Conservation (phyloP, 1,140 invertebrate genomes). For the Arion vulgaris region DNA sequence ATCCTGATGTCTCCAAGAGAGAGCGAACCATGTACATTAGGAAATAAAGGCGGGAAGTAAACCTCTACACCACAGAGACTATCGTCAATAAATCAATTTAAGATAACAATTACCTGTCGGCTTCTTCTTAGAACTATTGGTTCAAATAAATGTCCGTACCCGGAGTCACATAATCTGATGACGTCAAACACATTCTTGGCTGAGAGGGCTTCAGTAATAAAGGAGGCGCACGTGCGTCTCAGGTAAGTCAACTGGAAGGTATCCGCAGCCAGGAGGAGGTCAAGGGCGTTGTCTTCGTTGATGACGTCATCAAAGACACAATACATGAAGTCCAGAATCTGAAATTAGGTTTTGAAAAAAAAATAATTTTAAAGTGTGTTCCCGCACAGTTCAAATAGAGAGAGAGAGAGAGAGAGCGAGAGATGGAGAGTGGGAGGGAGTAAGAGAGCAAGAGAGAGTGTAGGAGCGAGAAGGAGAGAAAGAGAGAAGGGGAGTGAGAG, state of each 20-base stretch:
- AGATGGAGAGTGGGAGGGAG: no score
- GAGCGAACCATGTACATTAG: no score
- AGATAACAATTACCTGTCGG: slow-evolving; percentile 28
- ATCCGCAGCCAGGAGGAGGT: slow-evolving; percentile 32
- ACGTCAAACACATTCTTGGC: slow-evolving; percentile 31
- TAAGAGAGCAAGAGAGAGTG: no score
- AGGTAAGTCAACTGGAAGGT: slow-evolving; percentile 26
- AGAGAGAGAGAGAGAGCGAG: no score
- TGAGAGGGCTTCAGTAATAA: slow-evolving; percentile 25
- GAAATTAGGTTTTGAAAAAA: not conserved
- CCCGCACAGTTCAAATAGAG: no score
- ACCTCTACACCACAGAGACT: no score
- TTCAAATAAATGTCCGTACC: slow-evolving; percentile 22
- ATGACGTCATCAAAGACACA: slow-evolving; percentile 37
- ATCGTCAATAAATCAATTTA: no score
- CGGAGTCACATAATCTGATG: slow-evolving; percentile 28
- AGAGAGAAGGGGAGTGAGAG: no score
- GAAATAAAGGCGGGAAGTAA: no score
- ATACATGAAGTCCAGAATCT: slow-evolving; percentile 39
- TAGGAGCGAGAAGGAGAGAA: no score
- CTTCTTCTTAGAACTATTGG: slow-evolving; percentile 10
- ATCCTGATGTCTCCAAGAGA: no score
- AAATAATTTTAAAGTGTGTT: no score
- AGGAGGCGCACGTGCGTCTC: slow-evolving; percentile 14
- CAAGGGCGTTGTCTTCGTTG: slow-evolving; percentile 32